Conservation (phyloP, 2,797 vertebrate species). For the Myotis daubentonii region DNA sequence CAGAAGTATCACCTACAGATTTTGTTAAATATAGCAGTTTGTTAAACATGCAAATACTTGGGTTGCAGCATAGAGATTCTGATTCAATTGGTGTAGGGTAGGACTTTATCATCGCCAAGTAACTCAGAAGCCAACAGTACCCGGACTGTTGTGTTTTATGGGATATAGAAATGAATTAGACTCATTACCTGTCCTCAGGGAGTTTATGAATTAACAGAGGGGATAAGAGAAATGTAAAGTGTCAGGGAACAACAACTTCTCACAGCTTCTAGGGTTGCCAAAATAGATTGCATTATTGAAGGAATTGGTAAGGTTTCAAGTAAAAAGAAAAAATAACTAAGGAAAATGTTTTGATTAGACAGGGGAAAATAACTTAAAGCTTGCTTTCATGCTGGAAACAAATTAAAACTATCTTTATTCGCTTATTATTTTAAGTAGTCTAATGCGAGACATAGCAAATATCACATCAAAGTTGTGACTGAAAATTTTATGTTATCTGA, state of each 20-base stretch:
- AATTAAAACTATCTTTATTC: constrained; percentile 49
- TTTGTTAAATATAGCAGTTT: constrained; percentile 22
- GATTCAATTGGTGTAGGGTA: not conserved
- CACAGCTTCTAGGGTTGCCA: constrained; percentile 1
- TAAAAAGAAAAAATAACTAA: not conserved
- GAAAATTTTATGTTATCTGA: constrained; percentile 44
- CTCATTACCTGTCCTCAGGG: not conserved
- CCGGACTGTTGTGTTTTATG: not conserved
- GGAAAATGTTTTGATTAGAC: not conserved
- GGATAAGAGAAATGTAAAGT: constrained; percentile 52
- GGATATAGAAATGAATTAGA: constrained; percentile 7
- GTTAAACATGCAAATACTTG: constrained; percentile 32
- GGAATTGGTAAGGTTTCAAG: constrained; percentile 34
- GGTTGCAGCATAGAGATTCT: not conserved
- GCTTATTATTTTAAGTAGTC: constrained; percentile 53
- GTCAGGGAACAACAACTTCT: constrained; percentile 9
- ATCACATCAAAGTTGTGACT: constrained; percentile 49
- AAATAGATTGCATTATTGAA: constrained; percentile 31
- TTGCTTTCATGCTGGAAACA: constrained; percentile 22
- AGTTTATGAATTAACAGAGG: constrained; percentile 47
- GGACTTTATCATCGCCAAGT: not conserved
- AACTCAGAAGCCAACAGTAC: not conserved
- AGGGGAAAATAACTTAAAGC: constrained; percentile 16
- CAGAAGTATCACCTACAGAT: constrained; percentile 10
- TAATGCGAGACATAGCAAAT: constrained; percentile 42